Evolutionary conservation across 1,140 invertebrate species (phyloP).

Genomic region (Macrostomum lignano): DNA sequence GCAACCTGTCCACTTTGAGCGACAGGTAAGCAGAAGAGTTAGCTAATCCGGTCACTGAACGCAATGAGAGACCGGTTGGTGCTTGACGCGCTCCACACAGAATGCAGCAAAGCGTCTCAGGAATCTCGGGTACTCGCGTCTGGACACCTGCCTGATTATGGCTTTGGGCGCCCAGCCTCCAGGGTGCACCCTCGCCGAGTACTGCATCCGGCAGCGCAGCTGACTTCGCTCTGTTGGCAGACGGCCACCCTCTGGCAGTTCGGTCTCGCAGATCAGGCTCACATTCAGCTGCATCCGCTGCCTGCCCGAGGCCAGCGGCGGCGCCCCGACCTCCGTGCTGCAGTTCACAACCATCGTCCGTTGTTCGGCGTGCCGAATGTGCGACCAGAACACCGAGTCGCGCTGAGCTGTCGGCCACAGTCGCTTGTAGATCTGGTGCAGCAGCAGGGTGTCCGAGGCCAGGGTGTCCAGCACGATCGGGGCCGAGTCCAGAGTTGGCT

Average conservation of each 20-base stretch:
- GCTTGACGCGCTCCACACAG: too few species aligned
- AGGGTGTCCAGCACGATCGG: constrained; percentile 3
- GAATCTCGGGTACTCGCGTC: constrained; percentile 95
- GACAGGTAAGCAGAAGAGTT: too few species aligned
- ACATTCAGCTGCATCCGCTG: too few species aligned
- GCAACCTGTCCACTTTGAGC: too few species aligned
- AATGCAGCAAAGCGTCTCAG: constrained; percentile 80
- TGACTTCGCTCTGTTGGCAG: too few species aligned
- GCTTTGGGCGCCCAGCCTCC: constrained; percentile 47
- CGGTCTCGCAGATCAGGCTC: too few species aligned
- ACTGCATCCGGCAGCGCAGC: constrained; percentile 8
- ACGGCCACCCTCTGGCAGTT: too few species aligned
- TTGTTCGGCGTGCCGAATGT: constrained; percentile 38
- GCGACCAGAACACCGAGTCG: constrained; percentile 94
- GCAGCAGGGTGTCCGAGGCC: constrained; percentile 40
- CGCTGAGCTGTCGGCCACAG: constrained; percentile 94
- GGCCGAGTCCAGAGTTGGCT: constrained; percentile 24
- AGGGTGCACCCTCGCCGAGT: constrained; percentile 47
- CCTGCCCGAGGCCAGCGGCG: too few species aligned
- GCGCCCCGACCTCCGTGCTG: too few species aligned
- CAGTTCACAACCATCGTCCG: too few species aligned
- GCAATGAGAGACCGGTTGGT: too few species aligned
- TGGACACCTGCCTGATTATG: constrained; percentile 75
- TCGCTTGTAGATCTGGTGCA: constrained; percentile 50
- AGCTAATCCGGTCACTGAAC: too few species aligned